phyloP scores from a whole-genome alignment of 2,888 invertebrate species.

The Meganola albula region DNA sequence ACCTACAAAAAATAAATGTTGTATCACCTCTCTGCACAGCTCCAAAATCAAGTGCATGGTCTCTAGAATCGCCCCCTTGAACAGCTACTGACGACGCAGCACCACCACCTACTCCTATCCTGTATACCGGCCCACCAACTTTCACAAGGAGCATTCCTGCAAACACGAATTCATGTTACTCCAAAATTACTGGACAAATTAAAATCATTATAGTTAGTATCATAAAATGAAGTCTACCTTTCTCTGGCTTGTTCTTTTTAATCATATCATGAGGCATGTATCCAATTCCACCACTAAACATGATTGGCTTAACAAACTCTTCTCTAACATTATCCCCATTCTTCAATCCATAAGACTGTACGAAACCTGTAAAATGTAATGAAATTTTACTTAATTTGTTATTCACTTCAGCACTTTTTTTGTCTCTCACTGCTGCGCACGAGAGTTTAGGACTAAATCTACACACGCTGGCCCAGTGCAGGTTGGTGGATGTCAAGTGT shows the following conservation, averaged over 20 bases:
- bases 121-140: slow-evolving; percentile 97
- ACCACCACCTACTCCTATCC: slow-evolving; percentile 99
- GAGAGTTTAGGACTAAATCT: no score
- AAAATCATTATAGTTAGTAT: neutral
- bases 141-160: slow-evolving; percentile 94
- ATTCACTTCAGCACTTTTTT: no score
- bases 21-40: slow-evolving; percentile 93
- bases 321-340: slow-evolving; percentile 82
- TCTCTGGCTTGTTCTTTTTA: slow-evolving; percentile 84
- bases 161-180: no score
- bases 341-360: slow-evolving; percentile 90
- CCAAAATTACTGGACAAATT: no score
- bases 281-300: slow-evolving; percentile 98
- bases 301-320: slow-evolving; percentile 98
- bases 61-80: slow-evolving; percentile 85
- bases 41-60: slow-evolving; percentile 92
- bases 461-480: no score
- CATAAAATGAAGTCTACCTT: slow-evolving; percentile 66
- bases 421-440: no score
- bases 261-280: slow-evolving; percentile 90
- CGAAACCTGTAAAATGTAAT: slow-evolving; percentile 89
- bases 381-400: no score
- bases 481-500: no score
- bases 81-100: slow-evolving; percentile 97
- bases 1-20: no score